Evolutionary conservation across 1,140 invertebrate genomes (phyloP), one percentile per base, ranked within the genome.

Genomic region (Papilio xuthus): DNA sequence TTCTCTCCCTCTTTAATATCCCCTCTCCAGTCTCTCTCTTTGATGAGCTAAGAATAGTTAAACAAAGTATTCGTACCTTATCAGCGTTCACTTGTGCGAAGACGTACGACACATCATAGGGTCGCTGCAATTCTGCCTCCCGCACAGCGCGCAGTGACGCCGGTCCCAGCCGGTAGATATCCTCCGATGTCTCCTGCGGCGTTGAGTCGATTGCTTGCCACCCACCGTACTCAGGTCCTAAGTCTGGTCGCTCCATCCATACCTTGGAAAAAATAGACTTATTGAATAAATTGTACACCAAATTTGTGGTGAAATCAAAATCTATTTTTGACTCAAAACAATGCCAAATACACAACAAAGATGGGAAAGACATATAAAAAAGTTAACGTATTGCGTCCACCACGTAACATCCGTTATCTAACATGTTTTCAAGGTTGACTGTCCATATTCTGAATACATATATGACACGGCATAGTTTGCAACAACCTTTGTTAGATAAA

Each of bases 161-260:
- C 0, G 98, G 98, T 0, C 98, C 98, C 86, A 97, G 97, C 15
- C 97, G 95, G 89, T 96, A 98, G 85, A 97, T 95, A 56, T 96
- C 95, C 76, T 97, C 96, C 69, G 97, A 98, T 1, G 95, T 89
- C 89, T 97, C 98, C 89, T 99, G 98, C 0, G 98, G 98, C 0
- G 98, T 99, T 0, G 98, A 96, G 92, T 99, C 98, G 75, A 99
- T 96, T 0, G 96, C 98, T 91, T 99, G 98, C 98, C 98, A 99
- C 0, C 98, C 98, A 20, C 96, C 96, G 85, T 97, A 97, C 73
- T 95, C 95, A 0, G 96, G 95, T 0, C 96, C 96, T 37, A 99
- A 91, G 92, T 99, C 98, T 1, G 96, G 96, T 26, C 98, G 94
- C 73, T 96, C 95, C 96, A 99, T 98, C 98, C 98, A 99, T 0